Conservation (phyloP, 2,797 vertebrate genomes). For the Neopelma chrysocephalum region DNA sequence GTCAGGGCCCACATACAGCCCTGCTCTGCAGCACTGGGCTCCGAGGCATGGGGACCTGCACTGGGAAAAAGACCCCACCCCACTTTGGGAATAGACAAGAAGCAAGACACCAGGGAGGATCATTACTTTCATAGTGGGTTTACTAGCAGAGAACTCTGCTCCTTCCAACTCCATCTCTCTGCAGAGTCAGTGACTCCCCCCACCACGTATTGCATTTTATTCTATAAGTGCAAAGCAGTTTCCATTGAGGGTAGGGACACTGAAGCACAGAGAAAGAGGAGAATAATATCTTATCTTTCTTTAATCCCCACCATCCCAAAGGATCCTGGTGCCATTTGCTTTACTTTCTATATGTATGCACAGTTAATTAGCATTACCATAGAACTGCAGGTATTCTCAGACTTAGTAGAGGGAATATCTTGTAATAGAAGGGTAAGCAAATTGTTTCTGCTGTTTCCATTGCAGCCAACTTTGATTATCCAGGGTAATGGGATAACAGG, state of each 20-base stretch:
- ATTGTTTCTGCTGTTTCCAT: constrained; percentile 60
- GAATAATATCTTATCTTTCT: constrained; percentile 52
- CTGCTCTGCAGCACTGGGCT: background rate
- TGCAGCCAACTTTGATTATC: constrained; percentile 65
- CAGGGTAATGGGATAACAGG: constrained; percentile 64
- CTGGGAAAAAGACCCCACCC: background rate
- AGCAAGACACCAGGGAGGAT: background rate
- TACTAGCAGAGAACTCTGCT: background rate
- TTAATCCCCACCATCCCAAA: constrained; percentile 56
- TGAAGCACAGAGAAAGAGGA: constrained; percentile 31
- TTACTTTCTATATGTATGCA: constrained; percentile 51
- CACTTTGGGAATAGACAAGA: background rate
- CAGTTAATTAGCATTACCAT: constrained; percentile 62
- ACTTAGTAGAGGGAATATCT: constrained; percentile 41
- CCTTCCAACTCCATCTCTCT: background rate
- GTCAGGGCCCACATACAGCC: background rate
- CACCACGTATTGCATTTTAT: background rate
- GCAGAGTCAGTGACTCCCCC: background rate
- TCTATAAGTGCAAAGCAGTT: background rate
- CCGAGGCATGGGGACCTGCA: background rate
- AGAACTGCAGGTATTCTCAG: constrained; percentile 54
- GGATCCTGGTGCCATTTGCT: background rate
- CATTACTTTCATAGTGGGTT: background rate
- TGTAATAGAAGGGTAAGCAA: constrained; percentile 62
- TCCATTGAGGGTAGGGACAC: constrained; percentile 13